Evolutionary conservation across 1,140 invertebrate species (phyloP).

Genomic region (Prorops nasuta): DNA sequence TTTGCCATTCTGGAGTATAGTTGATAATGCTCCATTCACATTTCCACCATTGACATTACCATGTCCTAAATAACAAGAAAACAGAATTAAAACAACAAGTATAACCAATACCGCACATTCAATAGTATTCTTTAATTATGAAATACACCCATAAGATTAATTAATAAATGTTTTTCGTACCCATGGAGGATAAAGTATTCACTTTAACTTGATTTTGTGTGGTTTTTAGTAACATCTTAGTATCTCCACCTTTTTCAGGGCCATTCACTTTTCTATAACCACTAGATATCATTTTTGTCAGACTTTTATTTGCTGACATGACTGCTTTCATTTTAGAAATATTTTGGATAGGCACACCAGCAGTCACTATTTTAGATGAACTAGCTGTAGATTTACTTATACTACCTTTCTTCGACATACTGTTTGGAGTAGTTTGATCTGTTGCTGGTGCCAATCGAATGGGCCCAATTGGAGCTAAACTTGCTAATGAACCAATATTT

Average conservation of each 20-base stretch:
- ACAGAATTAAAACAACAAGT: too few relatives aligned
- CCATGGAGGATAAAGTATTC: too few relatives aligned
- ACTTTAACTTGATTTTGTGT: conserved; percentile 30
- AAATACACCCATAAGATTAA: too few relatives aligned
- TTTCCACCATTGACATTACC: conserved; percentile 7
- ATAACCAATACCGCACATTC: too few relatives aligned
- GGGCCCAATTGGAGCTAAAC: conserved; percentile 50
- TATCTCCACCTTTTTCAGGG: conserved; percentile 29
- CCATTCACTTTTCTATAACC: conserved; percentile 35
- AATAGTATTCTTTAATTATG: too few relatives aligned
- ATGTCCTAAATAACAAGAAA: neutral
- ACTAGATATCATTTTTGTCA: conserved; percentile 32
- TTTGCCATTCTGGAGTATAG: conserved; percentile 37
- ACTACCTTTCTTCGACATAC: conserved; percentile 13
- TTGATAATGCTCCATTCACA: conserved; percentile 26
- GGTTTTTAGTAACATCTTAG: conserved; percentile 33
- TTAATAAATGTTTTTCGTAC: too few relatives aligned
- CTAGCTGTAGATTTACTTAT: conserved; percentile 17
- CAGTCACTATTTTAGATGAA: conserved; percentile 20
- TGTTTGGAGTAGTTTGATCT: conserved; percentile 9
- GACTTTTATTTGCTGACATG: conserved; percentile 33
- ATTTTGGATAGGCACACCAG: conserved; percentile 28
- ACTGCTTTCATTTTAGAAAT: conserved; percentile 41
- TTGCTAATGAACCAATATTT: conserved; percentile 56
- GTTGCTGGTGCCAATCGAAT: conserved; percentile 42